phyloP scores from a whole-genome alignment of 2,797 vertebrate genomes.

The Hypotaenidia okinawae region DNA sequence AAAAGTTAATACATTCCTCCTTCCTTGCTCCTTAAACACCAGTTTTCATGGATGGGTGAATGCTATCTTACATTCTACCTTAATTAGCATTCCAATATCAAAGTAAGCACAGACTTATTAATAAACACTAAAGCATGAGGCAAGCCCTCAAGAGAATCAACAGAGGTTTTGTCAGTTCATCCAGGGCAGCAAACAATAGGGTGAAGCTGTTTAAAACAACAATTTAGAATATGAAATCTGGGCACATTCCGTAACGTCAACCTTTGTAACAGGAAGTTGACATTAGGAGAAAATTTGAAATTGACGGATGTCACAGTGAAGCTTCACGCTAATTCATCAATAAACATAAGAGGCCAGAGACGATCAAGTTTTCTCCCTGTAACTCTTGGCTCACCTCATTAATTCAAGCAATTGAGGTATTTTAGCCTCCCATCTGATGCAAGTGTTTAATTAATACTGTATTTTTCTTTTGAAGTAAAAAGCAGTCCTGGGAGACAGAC shows the following conservation, averaged over 20 bases:
- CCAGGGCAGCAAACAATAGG: not conserved
- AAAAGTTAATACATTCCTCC: not conserved
- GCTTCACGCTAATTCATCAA: not conserved
- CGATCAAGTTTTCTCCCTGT: not conserved
- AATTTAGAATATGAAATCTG: not conserved
- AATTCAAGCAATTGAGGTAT: not conserved
- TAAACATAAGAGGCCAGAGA: not conserved
- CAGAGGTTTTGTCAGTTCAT: not conserved
- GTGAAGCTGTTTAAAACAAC: not conserved
- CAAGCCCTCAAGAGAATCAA: slow-evolving; percentile 1
- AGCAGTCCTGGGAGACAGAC: not conserved
- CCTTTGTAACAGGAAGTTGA: not conserved
- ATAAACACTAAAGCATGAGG: not conserved
- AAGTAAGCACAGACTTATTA: slow-evolving; percentile 16
- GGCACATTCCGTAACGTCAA: not conserved
- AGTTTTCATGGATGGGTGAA: not conserved
- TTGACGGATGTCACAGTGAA: not conserved
- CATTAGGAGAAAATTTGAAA: not conserved
- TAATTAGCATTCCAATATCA: slow-evolving; percentile 13
- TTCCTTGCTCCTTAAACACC: not conserved
- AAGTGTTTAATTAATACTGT: not conserved
- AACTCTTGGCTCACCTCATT: not conserved
- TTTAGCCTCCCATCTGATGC: not conserved
- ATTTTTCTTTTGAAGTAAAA: not conserved
- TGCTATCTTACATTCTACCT: not conserved